Evolutionary conservation across 2,113 vertebrate genomes (phyloP).

Genomic region (Micronycteris hirsuta): DNA sequence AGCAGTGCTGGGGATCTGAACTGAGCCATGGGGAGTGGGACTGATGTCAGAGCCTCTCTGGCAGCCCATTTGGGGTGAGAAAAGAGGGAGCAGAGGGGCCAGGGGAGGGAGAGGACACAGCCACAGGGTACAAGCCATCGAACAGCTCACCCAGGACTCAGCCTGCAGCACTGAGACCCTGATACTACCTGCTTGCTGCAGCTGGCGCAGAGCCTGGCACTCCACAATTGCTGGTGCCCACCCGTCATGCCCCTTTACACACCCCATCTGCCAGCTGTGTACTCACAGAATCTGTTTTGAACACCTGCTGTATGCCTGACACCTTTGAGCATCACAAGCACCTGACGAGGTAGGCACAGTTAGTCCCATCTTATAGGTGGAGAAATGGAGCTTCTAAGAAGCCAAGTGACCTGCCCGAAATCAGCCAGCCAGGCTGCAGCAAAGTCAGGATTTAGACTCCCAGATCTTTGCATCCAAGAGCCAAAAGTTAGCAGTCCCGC

Average conservation of each 20-base stretch:
- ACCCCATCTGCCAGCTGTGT: not conserved
- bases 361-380: not conserved
- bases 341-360: not conserved
- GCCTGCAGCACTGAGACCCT: not conserved
- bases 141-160: not conserved
- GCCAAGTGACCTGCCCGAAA: not conserved
- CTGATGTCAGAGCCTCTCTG: not conserved
- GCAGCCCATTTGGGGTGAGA: not conserved
- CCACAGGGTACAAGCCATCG: rapidly evolving
- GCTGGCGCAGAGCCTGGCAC: not conserved
- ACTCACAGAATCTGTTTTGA: not conserved
- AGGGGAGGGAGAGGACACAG: not conserved
- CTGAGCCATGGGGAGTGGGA: not conserved
- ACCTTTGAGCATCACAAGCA: not conserved
- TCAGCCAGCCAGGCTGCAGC: not conserved
- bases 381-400: not conserved
- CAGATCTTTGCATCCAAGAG: not conserved
- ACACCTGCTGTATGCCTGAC: not conserved
- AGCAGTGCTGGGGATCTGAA: not conserved
- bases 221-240: not conserved
- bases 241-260: not conserved
- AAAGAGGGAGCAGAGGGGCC: not conserved
- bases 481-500: not conserved
- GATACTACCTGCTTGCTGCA: not conserved
- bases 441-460: not conserved